Evolutionary conservation across 2,113 vertebrate genomes (phyloP).

Genomic region (Melierax canorus): DNA sequence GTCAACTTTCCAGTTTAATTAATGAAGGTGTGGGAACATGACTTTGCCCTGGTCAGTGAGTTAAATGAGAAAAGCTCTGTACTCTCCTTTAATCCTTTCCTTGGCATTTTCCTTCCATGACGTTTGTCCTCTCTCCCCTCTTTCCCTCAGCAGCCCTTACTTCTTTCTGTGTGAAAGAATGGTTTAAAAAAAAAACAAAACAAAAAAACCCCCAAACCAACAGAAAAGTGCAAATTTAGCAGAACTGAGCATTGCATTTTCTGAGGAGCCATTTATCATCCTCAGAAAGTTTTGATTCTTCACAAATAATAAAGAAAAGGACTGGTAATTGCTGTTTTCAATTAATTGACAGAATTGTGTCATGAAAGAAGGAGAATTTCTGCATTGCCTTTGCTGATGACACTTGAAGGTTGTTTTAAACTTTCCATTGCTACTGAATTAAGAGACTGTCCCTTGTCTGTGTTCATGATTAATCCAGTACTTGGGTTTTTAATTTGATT

Average conservation of each 20-base stretch:
- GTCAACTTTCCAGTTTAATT: constrained; percentile 63
- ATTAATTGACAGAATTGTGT: constrained; percentile 74
- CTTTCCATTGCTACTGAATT: constrained; percentile 40
- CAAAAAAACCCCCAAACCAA: not conserved
- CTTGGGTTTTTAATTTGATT: not conserved
- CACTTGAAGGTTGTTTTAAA: constrained; percentile 61
- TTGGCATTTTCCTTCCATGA: not conserved
- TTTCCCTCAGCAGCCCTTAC: not conserved
- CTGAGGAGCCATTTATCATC: constrained; percentile 74
- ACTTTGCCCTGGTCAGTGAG: constrained; percentile 56
- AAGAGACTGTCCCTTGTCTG: constrained; percentile 27
- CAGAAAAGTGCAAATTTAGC: constrained; percentile 68
- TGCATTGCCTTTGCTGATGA: constrained; percentile 20
- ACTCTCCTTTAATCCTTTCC: not conserved
- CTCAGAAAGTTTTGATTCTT: constrained; percentile 70
- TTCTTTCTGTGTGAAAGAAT: constrained; percentile 50
- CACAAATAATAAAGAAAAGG: constrained; percentile 69
- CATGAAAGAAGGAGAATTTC: constrained; percentile 48
- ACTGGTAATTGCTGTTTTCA: constrained; percentile 61
- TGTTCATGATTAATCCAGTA: constrained; percentile 27
- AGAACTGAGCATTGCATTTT: constrained; percentile 58
- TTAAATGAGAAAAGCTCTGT: constrained; percentile 11
- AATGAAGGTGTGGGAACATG: constrained; percentile 4
- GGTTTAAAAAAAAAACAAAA: not conserved
- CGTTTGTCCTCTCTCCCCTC: not conserved